These are phyloP conservation scores for Cottus gobio DNA, from an alignment of 2,113 vertebrate genomes.

Conservation along the genomic window DNA sequence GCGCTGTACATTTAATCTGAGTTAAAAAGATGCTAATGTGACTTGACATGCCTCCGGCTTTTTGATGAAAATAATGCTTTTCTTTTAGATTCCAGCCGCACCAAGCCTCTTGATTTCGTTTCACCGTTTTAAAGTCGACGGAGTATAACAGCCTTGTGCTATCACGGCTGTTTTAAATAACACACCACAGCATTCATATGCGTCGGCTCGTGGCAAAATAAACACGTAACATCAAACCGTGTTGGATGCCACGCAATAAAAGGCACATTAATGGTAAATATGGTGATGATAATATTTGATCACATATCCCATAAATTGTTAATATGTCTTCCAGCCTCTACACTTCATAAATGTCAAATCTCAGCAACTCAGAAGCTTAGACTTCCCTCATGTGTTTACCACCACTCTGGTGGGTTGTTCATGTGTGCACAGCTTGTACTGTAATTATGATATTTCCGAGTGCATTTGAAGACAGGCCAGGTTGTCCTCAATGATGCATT, in stretches of 20 bases:
- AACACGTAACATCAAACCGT: neutral
- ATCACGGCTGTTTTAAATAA: neutral
- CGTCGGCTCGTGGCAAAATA: neutral
- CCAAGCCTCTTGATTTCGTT: conserved; percentile 1
- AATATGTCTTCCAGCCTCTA: neutral
- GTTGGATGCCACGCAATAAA: neutral
- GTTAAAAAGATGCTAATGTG: conserved; percentile 16
- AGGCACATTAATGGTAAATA: neutral
- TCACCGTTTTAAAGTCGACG: neutral
- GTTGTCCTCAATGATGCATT: conserved; percentile 1
- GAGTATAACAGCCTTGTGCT: neutral
- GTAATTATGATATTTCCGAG: conserved; percentile 34
- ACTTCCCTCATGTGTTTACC: conserved; percentile 8
- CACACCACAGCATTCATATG: neutral
- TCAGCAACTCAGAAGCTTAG: neutral
- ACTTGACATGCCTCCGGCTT: conserved; percentile 20
- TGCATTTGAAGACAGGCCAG: conserved; percentile 4
- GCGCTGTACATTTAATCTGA: conserved; percentile 1
- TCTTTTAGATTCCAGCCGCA: conserved; percentile 1
- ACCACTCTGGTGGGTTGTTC: conserved; percentile 7
- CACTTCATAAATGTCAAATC: conserved; percentile 1
- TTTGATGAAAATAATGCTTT: conserved; percentile 18
- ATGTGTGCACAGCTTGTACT: conserved; percentile 9
- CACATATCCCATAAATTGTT: neutral
- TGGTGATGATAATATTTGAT: neutral